Evolutionary conservation across 2,888 invertebrate species (phyloP), one percentile per base, ranked within the genome.

Genomic region (Yponomeuta malinellus): DNA sequence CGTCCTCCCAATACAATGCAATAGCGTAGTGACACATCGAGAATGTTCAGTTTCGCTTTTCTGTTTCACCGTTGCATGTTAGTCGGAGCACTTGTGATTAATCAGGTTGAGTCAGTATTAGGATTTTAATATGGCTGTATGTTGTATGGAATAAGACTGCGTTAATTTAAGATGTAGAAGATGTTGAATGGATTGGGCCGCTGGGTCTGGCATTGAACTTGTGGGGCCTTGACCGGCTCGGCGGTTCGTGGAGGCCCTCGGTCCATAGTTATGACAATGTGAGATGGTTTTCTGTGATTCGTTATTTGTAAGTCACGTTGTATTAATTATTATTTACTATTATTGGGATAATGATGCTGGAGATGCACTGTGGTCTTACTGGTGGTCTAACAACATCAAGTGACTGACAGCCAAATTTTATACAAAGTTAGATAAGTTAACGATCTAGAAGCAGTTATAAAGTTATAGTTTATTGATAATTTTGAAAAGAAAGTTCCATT

Each of bases 231-330:
- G 71, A 72, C 71, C 69, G 72, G 63, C 71, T 43, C 68, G 15
- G n/a, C 31, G 10, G 15, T 59, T 52, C 43, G 5, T 68, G 15
- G 52, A 59, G 52, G 15, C 52, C 12, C 33, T 70, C 15, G 23
- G 37, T 63, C 48, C 37, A 33, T 68, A 37, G 48, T 29, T n/a
- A 77, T 79, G 84, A 82, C 83, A 85, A 86, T 86, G 88, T 79
- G 83, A 75, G 80, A 85, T 81, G 79, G 85, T 81, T 88, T 89
- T 89, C 90, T 92, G 91, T 92, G 91, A 92, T 92, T 90, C 81
- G 86, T 86, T 88, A 84, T 81, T 80, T 82, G 78, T 89, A 88
- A 87, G 87, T 75, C 77, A 73, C 15, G 72, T 78, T 79, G 80
- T 82, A 81, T 85, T 81, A 59, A 52, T 66, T 66, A 63, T 71